Evolutionary conservation across 2,888 invertebrate genomes (phyloP).

Genomic region (Drosophila longiperda): DNA sequence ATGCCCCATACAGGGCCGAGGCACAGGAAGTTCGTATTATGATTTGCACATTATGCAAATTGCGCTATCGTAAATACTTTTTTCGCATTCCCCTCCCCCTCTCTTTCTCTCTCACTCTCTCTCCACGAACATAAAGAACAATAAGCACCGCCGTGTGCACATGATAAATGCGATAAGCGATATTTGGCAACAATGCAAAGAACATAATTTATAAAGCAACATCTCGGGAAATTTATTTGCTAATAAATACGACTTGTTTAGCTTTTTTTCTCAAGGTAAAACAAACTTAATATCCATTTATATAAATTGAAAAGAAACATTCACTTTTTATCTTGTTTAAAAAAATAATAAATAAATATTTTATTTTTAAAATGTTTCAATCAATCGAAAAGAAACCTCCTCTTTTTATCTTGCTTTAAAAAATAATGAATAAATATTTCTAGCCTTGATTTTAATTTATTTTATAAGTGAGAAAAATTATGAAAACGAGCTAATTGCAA

Average conservation of each 20-base stretch:
- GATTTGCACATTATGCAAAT: constrained; percentile 80
- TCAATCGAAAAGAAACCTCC: not conserved
- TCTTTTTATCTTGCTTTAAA: not conserved
- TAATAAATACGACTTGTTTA: constrained; percentile 46
- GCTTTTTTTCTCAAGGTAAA: not conserved
- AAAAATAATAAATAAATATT: no score
- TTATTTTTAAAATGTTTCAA: not conserved
- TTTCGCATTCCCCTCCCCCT: constrained; percentile 10
- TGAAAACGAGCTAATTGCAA: constrained; percentile 14
- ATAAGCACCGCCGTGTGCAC: constrained; percentile 65
- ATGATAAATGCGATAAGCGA: constrained; percentile 77
- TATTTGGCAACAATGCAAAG: constrained; percentile 62
- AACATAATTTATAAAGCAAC: constrained; percentile 35
- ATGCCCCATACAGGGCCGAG: constrained; percentile 51
- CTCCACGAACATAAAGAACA: constrained; percentile 43
- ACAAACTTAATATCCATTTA: not conserved
- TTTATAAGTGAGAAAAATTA: not conserved
- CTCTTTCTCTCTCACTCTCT: not conserved
- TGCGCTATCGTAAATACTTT: constrained; percentile 77
- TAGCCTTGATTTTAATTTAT: no score
- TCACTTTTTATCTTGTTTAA: no score
- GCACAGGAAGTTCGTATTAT: constrained; percentile 74
- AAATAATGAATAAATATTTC: not conserved
- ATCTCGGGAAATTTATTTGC: constrained; percentile 41
- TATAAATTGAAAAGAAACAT: not conserved